Percentiles rank a stretch among this genome's conserved stretches.
These are phyloP conservation scores for Potamarius usumacintae DNA, from an alignment of 2,113 vertebrate genomes.

Conservation along the genomic window DNA sequence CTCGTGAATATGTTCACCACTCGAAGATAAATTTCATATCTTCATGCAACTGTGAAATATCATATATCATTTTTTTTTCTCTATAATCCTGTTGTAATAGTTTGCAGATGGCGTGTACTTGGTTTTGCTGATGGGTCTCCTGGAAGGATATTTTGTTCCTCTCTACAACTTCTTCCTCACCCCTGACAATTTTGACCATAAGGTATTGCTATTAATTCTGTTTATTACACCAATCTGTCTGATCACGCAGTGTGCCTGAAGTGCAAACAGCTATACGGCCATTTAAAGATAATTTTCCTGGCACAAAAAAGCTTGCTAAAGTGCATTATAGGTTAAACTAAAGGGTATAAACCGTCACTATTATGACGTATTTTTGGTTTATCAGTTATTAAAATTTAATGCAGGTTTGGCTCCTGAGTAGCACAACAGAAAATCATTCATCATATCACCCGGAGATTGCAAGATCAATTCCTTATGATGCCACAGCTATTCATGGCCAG, in stretches of 20 bases:
- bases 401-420: neutral
- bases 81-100: slow-evolving; percentile 55
- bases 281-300: neutral
- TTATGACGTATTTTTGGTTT: neutral
- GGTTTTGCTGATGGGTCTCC: slow-evolving; percentile 86
- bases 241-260: neutral
- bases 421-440: neutral
- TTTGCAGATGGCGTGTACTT: slow-evolving; percentile 89
- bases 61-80: too few species aligned
- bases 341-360: neutral
- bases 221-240: slow-evolving; percentile 1
- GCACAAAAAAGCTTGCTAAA: neutral
- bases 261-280: neutral
- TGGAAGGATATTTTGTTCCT: slow-evolving; percentile 87
- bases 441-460: neutral
- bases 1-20: too few species aligned
- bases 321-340: neutral
- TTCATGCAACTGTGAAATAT: too few species aligned
- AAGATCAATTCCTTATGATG: neutral
- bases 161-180: slow-evolving; percentile 88
- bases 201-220: slow-evolving; percentile 69
- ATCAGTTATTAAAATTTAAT: neutral
- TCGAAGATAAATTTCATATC: too few species aligned
- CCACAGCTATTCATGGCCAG: neutral
- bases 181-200: slow-evolving; percentile 87